A percentile compares a stretch with the other conserved stretches of the same genome.
phyloP scores from a whole-genome alignment of 1,140 invertebrate genomes.

The Microplitis mediator region DNA sequence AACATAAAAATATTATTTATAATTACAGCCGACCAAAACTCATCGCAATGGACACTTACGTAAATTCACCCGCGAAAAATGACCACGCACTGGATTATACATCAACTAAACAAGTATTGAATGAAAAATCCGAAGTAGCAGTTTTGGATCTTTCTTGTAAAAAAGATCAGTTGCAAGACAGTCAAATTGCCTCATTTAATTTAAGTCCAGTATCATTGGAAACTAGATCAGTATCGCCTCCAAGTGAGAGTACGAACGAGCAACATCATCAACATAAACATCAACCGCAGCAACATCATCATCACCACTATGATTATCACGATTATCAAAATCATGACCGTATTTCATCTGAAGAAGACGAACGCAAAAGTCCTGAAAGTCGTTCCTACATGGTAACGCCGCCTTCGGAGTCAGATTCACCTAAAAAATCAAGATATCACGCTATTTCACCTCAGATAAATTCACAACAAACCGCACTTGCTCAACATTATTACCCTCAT shows the following conservation, averaged over 20 bases:
- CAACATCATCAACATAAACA: background rate
- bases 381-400: slow-evolving; percentile 44
- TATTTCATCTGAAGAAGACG: slow-evolving; percentile 1
- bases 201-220: slow-evolving; percentile 19
- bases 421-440: slow-evolving; percentile 36
- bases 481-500: slow-evolving; percentile 16
- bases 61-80: background rate
- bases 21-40: slow-evolving; percentile 1
- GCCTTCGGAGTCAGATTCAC: slow-evolving; percentile 45
- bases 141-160: slow-evolving; percentile 41
- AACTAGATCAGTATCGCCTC: slow-evolving; percentile 11
- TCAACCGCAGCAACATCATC: background rate
- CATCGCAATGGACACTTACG: background rate
- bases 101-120: background rate
- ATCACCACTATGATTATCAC: background rate
- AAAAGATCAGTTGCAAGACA: slow-evolving; percentile 16
- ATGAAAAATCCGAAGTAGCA: background rate
- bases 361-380: slow-evolving; percentile 37
- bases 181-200: slow-evolving; percentile 8
- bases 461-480: background rate
- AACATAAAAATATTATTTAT: background rate
- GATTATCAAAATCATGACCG: background rate
- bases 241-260: background rate
- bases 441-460: slow-evolving; percentile 26
- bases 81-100: slow-evolving; percentile 28